Evolutionary conservation across 1,140 invertebrate genomes (phyloP).

Genomic region (Papilio aristodemus): DNA sequence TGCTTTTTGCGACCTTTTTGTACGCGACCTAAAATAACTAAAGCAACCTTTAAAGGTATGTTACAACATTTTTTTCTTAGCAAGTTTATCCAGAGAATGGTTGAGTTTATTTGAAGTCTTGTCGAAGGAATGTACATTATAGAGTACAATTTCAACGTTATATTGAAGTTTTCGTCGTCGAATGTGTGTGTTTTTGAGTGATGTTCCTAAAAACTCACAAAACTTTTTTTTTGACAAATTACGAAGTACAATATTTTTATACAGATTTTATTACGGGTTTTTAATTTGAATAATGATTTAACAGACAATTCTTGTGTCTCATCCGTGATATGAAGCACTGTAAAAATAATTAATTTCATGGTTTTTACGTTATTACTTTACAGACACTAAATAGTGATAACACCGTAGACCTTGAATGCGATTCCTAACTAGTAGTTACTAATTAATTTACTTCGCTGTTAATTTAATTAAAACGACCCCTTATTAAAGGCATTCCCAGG

Average conservation of each 20-base stretch:
- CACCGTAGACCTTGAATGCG: slow-evolving; percentile 2
- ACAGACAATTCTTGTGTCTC: neutral
- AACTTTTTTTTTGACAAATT: too few relatives aligned
- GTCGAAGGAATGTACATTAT: too few relatives aligned
- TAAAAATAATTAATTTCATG: neutral
- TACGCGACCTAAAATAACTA: slow-evolving; percentile 45
- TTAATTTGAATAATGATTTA: too few relatives aligned
- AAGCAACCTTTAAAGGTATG: slow-evolving; percentile 1
- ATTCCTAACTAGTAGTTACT: slow-evolving; percentile 12
- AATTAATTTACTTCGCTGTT: slow-evolving; percentile 5
- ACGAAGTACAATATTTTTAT: too few relatives aligned
- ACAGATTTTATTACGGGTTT: too few relatives aligned
- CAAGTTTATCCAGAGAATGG: neutral
- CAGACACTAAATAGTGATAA: slow-evolving; percentile 14
- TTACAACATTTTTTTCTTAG: neutral
- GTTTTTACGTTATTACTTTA: slow-evolving; percentile 5
- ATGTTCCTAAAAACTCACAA: too few relatives aligned
- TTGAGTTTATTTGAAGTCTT: neutral
- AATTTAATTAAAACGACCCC: slow-evolving; percentile 13
- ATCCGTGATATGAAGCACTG: neutral
- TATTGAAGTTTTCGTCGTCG: too few relatives aligned
- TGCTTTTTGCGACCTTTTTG: slow-evolving; percentile 55
- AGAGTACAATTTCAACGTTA: too few relatives aligned
- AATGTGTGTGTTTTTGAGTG: too few relatives aligned
- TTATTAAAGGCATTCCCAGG: neutral